Percentiles rank a stretch among this genome's conserved stretches.
These are phyloP conservation scores for Molossus molossus DNA, from an alignment of 2,797 vertebrate genomes.

Conservation along the genomic window DNA sequence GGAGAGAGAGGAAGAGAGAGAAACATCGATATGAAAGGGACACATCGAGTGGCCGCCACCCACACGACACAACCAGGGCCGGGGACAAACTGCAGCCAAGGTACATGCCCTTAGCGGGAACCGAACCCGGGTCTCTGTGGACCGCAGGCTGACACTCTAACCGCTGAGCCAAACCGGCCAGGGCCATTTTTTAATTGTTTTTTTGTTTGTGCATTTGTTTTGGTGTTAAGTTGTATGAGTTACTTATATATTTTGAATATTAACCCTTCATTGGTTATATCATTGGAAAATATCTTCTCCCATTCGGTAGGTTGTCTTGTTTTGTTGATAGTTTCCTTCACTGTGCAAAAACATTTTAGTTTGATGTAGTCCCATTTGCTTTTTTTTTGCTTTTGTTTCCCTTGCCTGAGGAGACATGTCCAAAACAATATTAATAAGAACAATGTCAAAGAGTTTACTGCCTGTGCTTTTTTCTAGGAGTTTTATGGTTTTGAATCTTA, in stretches of 20 bases:
- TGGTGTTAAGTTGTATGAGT: background rate
- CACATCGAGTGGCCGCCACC: too few species aligned
- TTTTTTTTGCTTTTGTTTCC: background rate
- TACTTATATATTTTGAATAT: background rate
- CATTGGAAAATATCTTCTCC: background rate
- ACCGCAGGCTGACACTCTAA: too few species aligned
- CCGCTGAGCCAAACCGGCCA: background rate
- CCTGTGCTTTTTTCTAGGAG: background rate
- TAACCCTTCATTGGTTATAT: background rate
- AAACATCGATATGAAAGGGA: too few species aligned
- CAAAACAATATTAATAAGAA: background rate
- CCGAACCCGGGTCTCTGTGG: too few species aligned
- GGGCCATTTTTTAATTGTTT: background rate
- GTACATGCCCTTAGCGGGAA: too few species aligned
- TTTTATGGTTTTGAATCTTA: background rate
- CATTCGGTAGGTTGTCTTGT: background rate
- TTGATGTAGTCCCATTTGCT: background rate
- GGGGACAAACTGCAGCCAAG: too few species aligned
- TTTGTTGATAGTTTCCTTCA: background rate
- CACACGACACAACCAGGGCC: too few species aligned
- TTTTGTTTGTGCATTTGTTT: background rate
- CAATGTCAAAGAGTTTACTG: background rate
- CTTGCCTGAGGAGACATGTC: background rate
- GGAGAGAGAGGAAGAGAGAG: too few species aligned
- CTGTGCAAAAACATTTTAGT: background rate